Evolutionary conservation across 2,888 invertebrate species (phyloP).

Genomic region (Baccha elongata): DNA sequence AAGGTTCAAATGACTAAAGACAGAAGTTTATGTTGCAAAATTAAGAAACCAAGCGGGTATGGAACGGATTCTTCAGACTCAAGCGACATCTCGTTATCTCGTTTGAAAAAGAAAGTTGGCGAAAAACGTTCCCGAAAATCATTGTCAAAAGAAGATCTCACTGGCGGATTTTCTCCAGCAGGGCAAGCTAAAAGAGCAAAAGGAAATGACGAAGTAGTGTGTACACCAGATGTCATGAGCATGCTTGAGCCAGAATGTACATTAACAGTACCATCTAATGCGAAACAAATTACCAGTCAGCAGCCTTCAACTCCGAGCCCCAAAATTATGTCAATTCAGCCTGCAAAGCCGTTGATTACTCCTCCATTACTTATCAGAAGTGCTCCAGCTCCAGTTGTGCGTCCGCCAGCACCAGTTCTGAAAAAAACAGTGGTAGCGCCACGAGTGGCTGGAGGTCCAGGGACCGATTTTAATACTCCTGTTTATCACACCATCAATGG

Average conservation of each 20-base stretch:
- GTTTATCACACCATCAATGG: slow-evolving; percentile 82
- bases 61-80: slow-evolving; percentile 74
- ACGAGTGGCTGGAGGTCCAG: slow-evolving; percentile 74
- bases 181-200: slow-evolving; percentile 77
- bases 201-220: slow-evolving; percentile 84
- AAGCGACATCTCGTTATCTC: slow-evolving; percentile 77
- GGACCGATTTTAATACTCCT: slow-evolving; percentile 76
- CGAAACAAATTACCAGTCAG: slow-evolving; percentile 60
- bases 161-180: slow-evolving; percentile 71
- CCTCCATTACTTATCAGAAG: slow-evolving; percentile 80
- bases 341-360: slow-evolving; percentile 67
- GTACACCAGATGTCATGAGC: slow-evolving; percentile 84
- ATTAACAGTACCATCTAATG: slow-evolving; percentile 78
- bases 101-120: slow-evolving; percentile 67
- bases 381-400: slow-evolving; percentile 77
- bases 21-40: slow-evolving; percentile 79
- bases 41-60: slow-evolving; percentile 78
- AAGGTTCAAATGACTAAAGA: slow-evolving; percentile 78
- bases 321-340: slow-evolving; percentile 76
- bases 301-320: slow-evolving; percentile 75
- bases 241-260: slow-evolving; percentile 81
- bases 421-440: slow-evolving; percentile 79
- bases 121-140: slow-evolving; percentile 63
- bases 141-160: slow-evolving; percentile 50
- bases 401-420: slow-evolving; percentile 75